Conservation (phyloP, 2,888 invertebrate genomes). For the Pyrochroa serraticornis region DNA sequence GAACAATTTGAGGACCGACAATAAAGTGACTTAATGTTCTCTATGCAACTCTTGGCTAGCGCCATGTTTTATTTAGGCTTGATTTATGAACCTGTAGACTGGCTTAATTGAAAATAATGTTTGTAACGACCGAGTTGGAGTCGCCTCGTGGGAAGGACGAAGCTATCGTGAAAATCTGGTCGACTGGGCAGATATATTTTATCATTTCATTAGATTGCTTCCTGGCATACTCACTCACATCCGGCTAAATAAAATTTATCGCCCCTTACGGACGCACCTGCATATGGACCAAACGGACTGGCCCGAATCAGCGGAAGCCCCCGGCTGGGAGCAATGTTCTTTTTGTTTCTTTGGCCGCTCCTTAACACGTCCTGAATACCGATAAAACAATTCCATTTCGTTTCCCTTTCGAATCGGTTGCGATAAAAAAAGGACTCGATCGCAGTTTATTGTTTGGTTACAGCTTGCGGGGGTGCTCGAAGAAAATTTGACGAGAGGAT, state of each 20-base stretch:
- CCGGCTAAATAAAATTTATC: background rate
- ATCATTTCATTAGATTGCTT: conserved; percentile 4
- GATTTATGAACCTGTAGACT: background rate
- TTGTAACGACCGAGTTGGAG: background rate
- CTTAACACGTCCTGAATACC: too few species aligned
- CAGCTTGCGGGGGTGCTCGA: too few species aligned
- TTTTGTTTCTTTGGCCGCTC: too few species aligned
- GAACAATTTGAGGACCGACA: too few species aligned
- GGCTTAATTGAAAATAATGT: background rate
- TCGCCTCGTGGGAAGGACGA: background rate
- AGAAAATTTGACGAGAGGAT: too few species aligned
- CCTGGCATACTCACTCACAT: background rate
- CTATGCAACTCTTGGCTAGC: background rate
- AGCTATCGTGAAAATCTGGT: conserved; percentile 1
- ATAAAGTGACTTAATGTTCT: background rate
- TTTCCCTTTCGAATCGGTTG: too few species aligned
- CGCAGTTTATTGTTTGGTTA: too few species aligned
- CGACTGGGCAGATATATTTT: conserved; percentile 1
- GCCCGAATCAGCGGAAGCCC: too few species aligned
- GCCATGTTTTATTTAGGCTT: background rate
- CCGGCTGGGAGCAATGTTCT: too few species aligned
- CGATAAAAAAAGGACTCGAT: too few species aligned
- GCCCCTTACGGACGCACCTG: background rate
- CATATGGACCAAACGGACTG: background rate
- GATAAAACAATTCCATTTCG: too few species aligned